Base-by-base conservation (phyloP, 2,888 invertebrate species). In the Eupithecia dodoneata region DNA sequence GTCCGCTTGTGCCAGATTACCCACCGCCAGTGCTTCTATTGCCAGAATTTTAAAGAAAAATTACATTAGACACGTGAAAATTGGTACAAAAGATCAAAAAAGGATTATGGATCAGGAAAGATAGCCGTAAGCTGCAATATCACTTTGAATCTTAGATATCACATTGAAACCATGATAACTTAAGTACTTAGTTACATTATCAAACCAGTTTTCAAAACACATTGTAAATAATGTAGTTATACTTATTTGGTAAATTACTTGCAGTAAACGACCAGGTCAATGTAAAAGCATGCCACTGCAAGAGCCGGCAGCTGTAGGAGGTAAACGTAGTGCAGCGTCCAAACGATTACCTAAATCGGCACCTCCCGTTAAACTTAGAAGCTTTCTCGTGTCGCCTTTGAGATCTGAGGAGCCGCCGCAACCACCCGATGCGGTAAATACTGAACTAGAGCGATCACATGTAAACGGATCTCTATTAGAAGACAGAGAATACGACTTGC, bases 321-420 rank as follows among this genome's bases (percentile, higher is more conserved):
- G 66, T 75, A 78, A 67, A 73, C 70, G 75, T 65, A 72, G 77
- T 78, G 73, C 75, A 78, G 63, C 76, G 79, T 79, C 76, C 79
- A 47, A 79, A 76, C 79, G 79, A 79, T 79, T 79, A 76, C 79
- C 79, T 79, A 70, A 79, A 79, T 79, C 79, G 79, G 79, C 76
- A 76, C 66, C 78, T 70, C 52, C 76, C 52, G 69, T 72, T 79
- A 74, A 79, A 79, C 79, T 79, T 80, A 81, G 80, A 80, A 81
- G 81, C 81, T 80, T 81, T 80, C 81, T 76, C 79, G 75, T 81
- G 81, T 81, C 76, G 73, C 78, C 66, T 78, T 75, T 73, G 65
- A 75, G 74, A 73, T 76, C 76, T 73, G 59, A 72, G 72, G 44
- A 49, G 55, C n/a, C 66, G 41, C 41, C 65, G 42, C 75, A 55